Evolutionary conservation across 2,113 vertebrate genomes (phyloP).

Genomic region (rat (Rattus norvegicus)): GRCr8 NC_086020.1:40179001-40179500

Average conservation of each 20-base stretch:
- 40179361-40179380: not conserved
- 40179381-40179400: not conserved
- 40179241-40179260: not conserved
- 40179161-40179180: not conserved
- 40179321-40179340: not conserved
- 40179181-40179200: slow-evolving; percentile 16
- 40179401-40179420: not conserved
- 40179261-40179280: too few species aligned
- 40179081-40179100: not conserved
- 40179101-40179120: not conserved
- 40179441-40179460: not conserved
- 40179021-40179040: not conserved
- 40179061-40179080: not conserved
- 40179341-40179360: not conserved
- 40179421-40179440: not conserved
- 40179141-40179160: not conserved
- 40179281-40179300: not conserved
- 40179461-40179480: not conserved
- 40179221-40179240: not conserved
- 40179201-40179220: not conserved
- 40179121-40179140: not conserved
- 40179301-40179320: not conserved
- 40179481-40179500: not conserved
- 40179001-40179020: not conserved
- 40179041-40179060: not conserved